Base-by-base conservation (phyloP, 2,797 vertebrate genomes). In the Pteropus rufus region DNA sequence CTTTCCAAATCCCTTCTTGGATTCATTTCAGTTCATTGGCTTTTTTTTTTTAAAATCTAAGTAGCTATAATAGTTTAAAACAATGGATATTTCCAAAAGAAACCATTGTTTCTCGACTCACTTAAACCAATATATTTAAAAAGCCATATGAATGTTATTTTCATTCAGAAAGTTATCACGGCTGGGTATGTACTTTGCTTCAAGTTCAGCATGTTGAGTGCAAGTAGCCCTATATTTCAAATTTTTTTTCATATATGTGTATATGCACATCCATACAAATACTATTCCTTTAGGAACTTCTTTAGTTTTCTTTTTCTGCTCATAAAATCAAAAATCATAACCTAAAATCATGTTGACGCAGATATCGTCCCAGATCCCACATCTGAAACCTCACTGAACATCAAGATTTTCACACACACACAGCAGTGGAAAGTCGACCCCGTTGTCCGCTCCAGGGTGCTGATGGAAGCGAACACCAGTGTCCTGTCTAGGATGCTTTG, bases 51-150 rank as follows among this genome's bases (percentile, higher is more conserved):
- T 6, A 44, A 18, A 41, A 41, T 75, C 23, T 92, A 89, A 95
- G 34, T 44, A 76, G 21, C 18, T 72, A 12, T 64, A 65, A 80
- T n/a, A 85, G 31, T 87, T 46, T 93, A 76, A 95, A 89, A 86
- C 72, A 81, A 73, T 79, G n/a, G 29, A 77, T 83, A 84, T 84
- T 91, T 95, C 46, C 72, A 65, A 84, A 94, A 89, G 36, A 84
- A 91, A 73, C 7, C 16, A n/a, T 69, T 14, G 10, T 4, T 79
- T 44, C 19, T 84, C 29, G 72, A 54, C 34, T 94, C 56, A 75
- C 54, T 84, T 93, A 72, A 86, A 82, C 34, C 67, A 79, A 2
- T 65, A 12, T 93, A 82, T 80, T 75, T 2, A 58, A 92, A 92
- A 91, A 83, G 39, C 70, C 76, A 60, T 54, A 52, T 72, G n/a